phyloP scores from a whole-genome alignment of 2,888 invertebrate species.

The Napeogenes inachia region DNA sequence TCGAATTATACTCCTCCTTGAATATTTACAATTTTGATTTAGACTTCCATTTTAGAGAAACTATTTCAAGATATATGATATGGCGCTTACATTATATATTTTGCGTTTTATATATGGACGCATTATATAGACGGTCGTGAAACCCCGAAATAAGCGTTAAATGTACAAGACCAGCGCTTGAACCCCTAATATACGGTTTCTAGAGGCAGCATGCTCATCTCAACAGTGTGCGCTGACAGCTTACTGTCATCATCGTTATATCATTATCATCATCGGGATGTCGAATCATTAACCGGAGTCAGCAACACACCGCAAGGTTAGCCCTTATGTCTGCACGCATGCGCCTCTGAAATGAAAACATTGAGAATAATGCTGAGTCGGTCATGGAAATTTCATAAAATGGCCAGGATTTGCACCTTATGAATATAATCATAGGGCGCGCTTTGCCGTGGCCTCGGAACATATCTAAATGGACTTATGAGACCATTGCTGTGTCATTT shows the following conservation, averaged over 20 bases:
- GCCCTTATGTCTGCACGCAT: conserved; percentile 75
- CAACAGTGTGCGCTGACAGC: conserved; percentile 74
- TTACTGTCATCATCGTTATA: conserved; percentile 44
- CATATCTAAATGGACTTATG: conserved; percentile 51
- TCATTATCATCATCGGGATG: conserved; percentile 40
- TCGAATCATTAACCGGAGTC: conserved; percentile 50
- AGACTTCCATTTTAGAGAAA: too few species aligned
- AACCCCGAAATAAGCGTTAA: conserved; percentile 7
- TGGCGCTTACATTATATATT: background rate
- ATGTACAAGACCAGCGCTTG: conserved; percentile 15
- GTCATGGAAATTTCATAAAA: conserved; percentile 70
- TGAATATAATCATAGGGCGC: conserved; percentile 43
- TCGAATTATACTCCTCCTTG: too few species aligned
- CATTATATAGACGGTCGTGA: conserved; percentile 21
- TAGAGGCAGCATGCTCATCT: conserved; percentile 74
- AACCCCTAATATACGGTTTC: conserved; percentile 25
- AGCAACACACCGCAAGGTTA: conserved; percentile 73
- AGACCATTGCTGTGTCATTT: conserved; percentile 60
- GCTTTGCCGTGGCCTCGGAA: conserved; percentile 53
- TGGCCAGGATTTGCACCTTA: conserved; percentile 29
- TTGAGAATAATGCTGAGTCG: conserved; percentile 74
- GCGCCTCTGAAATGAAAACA: conserved; percentile 78
- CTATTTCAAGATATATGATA: too few species aligned
- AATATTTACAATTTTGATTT: too few species aligned
- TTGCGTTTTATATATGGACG: background rate